A percentile compares a stretch with the other conserved stretches of the same genome.
These are phyloP conservation scores for Oryctes rhinoceros DNA, from an alignment of 1,140 invertebrate species.

Conservation along the genomic window DNA sequence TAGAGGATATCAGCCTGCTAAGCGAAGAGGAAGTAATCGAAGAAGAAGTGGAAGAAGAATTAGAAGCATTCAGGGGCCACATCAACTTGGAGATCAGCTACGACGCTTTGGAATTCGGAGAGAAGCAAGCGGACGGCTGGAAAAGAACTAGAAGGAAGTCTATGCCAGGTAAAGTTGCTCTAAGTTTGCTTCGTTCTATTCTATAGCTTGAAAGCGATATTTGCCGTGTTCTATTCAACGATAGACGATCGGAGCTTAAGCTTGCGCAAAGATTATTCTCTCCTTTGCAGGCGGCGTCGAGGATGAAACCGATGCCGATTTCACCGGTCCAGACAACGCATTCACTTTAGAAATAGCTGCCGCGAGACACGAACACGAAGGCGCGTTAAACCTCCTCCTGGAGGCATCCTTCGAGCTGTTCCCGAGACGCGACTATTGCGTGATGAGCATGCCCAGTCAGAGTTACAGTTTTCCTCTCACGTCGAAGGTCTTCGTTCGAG, in stretches of 20 bases:
- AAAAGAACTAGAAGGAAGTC: background rate
- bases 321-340: slow-evolving; percentile 64
- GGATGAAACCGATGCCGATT: slow-evolving; percentile 41
- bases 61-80: background rate
- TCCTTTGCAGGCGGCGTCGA: background rate
- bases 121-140: background rate
- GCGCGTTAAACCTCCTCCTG: slow-evolving; percentile 66
- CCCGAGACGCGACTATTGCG: slow-evolving; percentile 71
- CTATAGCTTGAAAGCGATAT: too few species aligned
- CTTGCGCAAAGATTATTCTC: background rate
- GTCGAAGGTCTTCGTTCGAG: slow-evolving; percentile 49
- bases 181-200: too few species aligned
- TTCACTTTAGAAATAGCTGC: slow-evolving; percentile 74
- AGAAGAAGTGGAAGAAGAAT: background rate
- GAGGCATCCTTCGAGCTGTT: slow-evolving; percentile 73
- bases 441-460: slow-evolving; percentile 70
- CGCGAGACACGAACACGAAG: slow-evolving; percentile 69
- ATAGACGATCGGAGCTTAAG: too few species aligned
- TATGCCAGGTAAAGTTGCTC: background rate
- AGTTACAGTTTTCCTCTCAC: slow-evolving; percentile 66
- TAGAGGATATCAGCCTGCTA: background rate
- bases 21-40: background rate
- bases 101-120: slow-evolving; percentile 1
- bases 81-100: background rate
- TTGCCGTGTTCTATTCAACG: too few species aligned